Evolutionary conservation across 2,888 invertebrate species (phyloP), one percentile per base, ranked within the genome.

Genomic region (Disparrhopalites patrizii): DNA sequence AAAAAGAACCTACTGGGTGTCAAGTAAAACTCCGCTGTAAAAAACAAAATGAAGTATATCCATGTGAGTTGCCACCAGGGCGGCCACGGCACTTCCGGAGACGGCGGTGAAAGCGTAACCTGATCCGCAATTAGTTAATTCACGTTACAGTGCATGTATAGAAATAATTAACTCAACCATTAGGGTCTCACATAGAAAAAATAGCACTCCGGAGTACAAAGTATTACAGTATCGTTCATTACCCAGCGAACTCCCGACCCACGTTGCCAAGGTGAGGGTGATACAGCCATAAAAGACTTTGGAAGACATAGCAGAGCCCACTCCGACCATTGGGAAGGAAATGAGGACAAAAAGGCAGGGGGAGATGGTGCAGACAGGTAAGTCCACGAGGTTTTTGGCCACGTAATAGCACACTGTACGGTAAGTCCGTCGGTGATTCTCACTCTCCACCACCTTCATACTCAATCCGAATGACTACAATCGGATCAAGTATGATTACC

Each of bases 311-410:
- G 23, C 7, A 13, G 3, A 10, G 1, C 40, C 57, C 5, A 57
- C 23, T 8, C 57, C 57, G 8, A 57, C 23, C 40, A 57, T 56
- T 8, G 56, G 56, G 20, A 8, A 56, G 1, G 33, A 30, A 31
- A 56, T 33, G 1, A 36, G 33, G 8, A 33, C 56, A 36, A 56
- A 56, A 7, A 36, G 23, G 36, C 33, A 33, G 4, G 56, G n/a
- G 10, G 36, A 27, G 23, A 57, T 1, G 1, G 25, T 57, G 25
- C 25, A 25, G 1, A 36, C 40, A 1, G 57, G 57, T 3, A 57
- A 7, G 15, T 57, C 57, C 31, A n/a, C 31, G 8, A 56, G n/a
- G 25, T 56, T 56, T 20, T 56, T 56, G 38, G 31, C 56, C 8
- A 56, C 3, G 13, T 23, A 56, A 13, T 36, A 56, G 8, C 18